Evolutionary conservation across 2,888 invertebrate genomes (phyloP).

Genomic region (Apodemia mormo): DNA sequence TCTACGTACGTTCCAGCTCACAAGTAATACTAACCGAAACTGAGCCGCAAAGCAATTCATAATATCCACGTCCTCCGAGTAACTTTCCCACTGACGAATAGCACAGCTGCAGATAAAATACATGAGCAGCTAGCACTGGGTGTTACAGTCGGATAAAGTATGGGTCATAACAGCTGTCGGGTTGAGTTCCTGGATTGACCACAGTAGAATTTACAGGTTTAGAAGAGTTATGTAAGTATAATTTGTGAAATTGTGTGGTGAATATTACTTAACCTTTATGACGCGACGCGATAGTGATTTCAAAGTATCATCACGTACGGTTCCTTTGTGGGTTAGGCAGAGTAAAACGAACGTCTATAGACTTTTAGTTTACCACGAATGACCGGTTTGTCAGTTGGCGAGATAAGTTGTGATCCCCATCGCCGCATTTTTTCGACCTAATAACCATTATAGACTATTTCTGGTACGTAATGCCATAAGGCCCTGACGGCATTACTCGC

Average conservation of each 20-base stretch:
- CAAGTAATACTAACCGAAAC: conserved; percentile 5
- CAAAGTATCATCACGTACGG: no score
- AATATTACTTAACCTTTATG: background rate
- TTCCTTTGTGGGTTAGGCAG: no score
- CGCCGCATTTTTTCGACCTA: no score
- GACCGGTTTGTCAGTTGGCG: no score
- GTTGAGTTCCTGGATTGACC: conserved; percentile 5
- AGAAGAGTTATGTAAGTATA: background rate
- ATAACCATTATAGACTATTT: no score
- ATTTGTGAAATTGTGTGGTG: background rate
- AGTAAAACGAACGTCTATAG: no score
- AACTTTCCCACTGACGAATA: conserved; percentile 11
- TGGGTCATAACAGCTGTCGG: conserved; percentile 16
- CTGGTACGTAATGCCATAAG: no score
- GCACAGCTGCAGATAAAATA: conserved; percentile 13
- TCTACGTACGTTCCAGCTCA: background rate
- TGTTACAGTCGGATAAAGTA: conserved; percentile 14
- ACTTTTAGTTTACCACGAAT: no score
- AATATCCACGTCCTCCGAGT: conserved; percentile 9
- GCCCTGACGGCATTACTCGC: no score
- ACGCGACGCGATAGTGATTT: no score
- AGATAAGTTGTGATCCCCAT: no score
- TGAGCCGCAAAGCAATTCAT: conserved; percentile 9
- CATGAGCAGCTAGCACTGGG: conserved; percentile 4
- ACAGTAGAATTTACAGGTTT: conserved; percentile 5